A percentile compares a stretch with the other conserved stretches of the same genome.
phyloP scores from a whole-genome alignment of 2,797 vertebrate genomes.

The Chrysocyon brachyurus region DNA sequence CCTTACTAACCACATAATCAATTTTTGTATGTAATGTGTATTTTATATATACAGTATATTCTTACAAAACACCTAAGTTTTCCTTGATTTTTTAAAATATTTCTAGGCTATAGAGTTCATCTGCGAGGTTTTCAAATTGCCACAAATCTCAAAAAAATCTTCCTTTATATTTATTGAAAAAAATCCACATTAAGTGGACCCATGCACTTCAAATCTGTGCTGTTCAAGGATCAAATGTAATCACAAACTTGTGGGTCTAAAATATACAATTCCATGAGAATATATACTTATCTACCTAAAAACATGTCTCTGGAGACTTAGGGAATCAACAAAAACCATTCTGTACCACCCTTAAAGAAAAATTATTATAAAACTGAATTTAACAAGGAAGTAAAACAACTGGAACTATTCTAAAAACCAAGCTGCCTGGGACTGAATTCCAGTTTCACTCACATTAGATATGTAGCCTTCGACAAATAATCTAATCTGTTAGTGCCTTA shows the following conservation, averaged over 20 bases:
- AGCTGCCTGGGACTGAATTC: slow-evolving; percentile 13
- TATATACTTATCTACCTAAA: slow-evolving; percentile 33
- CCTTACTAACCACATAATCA: neutral
- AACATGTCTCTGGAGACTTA: slow-evolving; percentile 12
- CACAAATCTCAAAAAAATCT: neutral
- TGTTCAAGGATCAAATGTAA: neutral
- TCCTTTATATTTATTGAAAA: neutral
- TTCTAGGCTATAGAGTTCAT: neutral
- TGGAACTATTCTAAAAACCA: slow-evolving; percentile 5
- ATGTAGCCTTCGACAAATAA: neutral
- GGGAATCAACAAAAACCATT: slow-evolving; percentile 40
- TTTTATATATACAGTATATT: neutral
- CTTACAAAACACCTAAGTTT: neutral
- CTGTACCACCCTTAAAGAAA: neutral
- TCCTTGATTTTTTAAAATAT: neutral
- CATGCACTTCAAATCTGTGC: neutral
- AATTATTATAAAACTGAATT: slow-evolving; percentile 52
- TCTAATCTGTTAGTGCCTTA: neutral
- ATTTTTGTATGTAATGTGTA: neutral
- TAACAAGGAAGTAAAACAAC: neutral
- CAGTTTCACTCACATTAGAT: neutral
- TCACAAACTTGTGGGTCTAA: neutral
- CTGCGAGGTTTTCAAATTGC: neutral
- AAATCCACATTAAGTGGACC: neutral
- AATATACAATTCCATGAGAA: neutral